phyloP scores from a whole-genome alignment of 2,888 invertebrate species.

The Dynastes grantii region DNA sequence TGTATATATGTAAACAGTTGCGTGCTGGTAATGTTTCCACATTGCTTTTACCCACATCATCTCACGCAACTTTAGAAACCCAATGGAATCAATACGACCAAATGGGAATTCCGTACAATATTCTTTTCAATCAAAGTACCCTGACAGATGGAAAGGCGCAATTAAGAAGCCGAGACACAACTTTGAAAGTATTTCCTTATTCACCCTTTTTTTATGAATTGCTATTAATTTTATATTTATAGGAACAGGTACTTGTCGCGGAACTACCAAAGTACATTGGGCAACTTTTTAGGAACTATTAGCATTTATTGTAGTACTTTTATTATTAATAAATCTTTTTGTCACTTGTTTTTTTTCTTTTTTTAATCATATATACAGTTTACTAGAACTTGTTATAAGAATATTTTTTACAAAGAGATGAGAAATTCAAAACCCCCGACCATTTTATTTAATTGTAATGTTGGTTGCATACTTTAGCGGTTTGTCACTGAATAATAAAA shows the following conservation, averaged over 20 bases:
- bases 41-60: conserved; percentile 65
- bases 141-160: conserved; percentile 81
- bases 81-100: conserved; percentile 73
- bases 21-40: conserved; percentile 69
- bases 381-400: too few relatives aligned
- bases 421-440: too few relatives aligned
- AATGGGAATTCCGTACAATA: conserved; percentile 82
- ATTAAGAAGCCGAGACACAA: conserved; percentile 78
- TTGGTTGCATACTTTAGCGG: too few relatives aligned
- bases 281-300: conserved; percentile 71
- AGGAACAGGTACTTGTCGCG: conserved; percentile 81
- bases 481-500: too few relatives aligned
- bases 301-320: conserved; percentile 24
- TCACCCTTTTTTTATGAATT: conserved; percentile 9
- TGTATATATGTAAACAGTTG: conserved; percentile 74
- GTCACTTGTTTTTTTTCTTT: background rate
- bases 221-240: conserved; percentile 64
- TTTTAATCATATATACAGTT: too few relatives aligned
- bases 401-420: too few relatives aligned
- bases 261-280: conserved; percentile 77
- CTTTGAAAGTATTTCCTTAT: conserved; percentile 74
- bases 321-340: conserved; percentile 1
- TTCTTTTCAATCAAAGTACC: conserved; percentile 79
- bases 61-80: conserved; percentile 66
- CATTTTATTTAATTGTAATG: too few relatives aligned